These are phyloP conservation scores for Abramis brama DNA, from an alignment of 2,113 vertebrate genomes.

Conservation along the genomic window DNA sequence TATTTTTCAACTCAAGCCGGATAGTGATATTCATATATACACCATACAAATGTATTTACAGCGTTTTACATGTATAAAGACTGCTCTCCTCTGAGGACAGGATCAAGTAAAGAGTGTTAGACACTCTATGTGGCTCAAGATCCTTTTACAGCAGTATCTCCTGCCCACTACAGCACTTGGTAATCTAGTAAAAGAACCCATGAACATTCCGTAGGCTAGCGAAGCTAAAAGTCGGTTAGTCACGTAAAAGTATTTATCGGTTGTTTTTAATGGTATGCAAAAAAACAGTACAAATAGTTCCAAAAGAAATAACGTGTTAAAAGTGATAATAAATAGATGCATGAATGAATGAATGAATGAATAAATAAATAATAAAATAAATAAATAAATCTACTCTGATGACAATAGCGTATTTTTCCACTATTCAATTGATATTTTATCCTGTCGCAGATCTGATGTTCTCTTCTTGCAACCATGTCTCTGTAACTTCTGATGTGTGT, in stretches of 20 bases:
- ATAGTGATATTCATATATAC: constrained; percentile 77
- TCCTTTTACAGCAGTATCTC: constrained; percentile 57
- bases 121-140: constrained; percentile 37
- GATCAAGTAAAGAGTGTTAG: constrained; percentile 35
- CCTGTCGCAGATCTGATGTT: constrained; percentile 49
- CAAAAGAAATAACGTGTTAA: constrained; percentile 25
- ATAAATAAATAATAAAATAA: constrained; percentile 74
- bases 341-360: constrained; percentile 61
- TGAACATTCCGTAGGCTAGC: constrained; percentile 75
- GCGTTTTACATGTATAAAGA: constrained; percentile 77
- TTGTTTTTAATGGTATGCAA: constrained; percentile 19
- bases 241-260: constrained; percentile 10
- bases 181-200: constrained; percentile 73
- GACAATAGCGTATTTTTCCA: constrained; percentile 61
- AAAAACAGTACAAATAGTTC: neutral
- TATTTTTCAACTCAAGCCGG: constrained; percentile 67
- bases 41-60: constrained; percentile 83
- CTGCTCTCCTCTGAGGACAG: constrained; percentile 58
- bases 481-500: constrained; percentile 55
- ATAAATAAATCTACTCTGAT: constrained; percentile 54
- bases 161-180: constrained; percentile 77
- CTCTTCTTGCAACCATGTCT: constrained; percentile 14
- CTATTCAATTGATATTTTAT: constrained; percentile 57
- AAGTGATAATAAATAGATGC: constrained; percentile 57
- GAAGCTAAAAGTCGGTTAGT: constrained; percentile 66